A percentile compares a stretch with the other conserved stretches of the same genome.
phyloP scores from a whole-genome alignment of 2,888 invertebrate genomes.

The Yponomeuta evonymella region DNA sequence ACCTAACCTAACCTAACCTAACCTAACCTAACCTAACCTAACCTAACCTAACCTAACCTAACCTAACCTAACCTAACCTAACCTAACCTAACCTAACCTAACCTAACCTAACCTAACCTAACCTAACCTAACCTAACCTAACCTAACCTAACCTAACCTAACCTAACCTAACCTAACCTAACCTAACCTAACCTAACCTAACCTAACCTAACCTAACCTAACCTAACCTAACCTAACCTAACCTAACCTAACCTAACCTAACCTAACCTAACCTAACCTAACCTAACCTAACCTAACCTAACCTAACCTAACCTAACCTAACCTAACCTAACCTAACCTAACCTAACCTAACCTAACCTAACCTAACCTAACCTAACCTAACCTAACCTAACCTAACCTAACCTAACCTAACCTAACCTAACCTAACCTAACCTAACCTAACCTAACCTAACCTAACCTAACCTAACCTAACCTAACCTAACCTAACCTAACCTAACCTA shows the following conservation, averaged over 20 bases:
- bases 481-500: conserved; percentile 18
- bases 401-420: conserved; percentile 16
- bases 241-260: conserved; percentile 19
- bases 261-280: conserved; percentile 20
- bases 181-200: conserved; percentile 21
- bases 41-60: conserved; percentile 21
- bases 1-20: conserved; percentile 19
- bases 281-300: conserved; percentile 16
- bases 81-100: conserved; percentile 19
- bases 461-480: conserved; percentile 20
- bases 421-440: conserved; percentile 19
- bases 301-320: conserved; percentile 16
- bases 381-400: conserved; percentile 15
- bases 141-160: conserved; percentile 20
- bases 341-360: conserved; percentile 15
- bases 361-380: conserved; percentile 15
- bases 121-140: conserved; percentile 20
- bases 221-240: conserved; percentile 21
- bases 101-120: conserved; percentile 20
- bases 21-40: conserved; percentile 21
- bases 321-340: conserved; percentile 15
- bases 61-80: conserved; percentile 21
- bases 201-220: conserved; percentile 21
- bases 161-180: conserved; percentile 21
- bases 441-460: conserved; percentile 20